Percentiles rank a stretch among this genome's conserved stretches.
These are phyloP conservation scores for Felis chaus DNA, from an alignment of 2,113 vertebrate species.

Conservation along the genomic window DNA sequence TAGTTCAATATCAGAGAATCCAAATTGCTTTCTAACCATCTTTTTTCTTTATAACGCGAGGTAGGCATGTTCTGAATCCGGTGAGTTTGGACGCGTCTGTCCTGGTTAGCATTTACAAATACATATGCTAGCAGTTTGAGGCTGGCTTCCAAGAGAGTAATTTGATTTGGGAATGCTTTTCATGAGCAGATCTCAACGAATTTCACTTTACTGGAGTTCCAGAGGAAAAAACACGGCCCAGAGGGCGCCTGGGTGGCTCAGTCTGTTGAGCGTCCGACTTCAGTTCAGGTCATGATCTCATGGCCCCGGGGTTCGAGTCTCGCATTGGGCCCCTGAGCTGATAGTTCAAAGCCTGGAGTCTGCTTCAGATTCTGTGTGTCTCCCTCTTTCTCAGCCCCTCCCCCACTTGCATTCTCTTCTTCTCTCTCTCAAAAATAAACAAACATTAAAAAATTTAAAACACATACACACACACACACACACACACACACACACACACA, in stretches of 20 bases:
- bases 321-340: too few species aligned
- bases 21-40: slow-evolving; percentile 41
- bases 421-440: too few species aligned
- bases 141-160: slow-evolving; percentile 58
- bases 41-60: slow-evolving; percentile 45
- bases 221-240: not conserved
- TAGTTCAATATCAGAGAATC: slow-evolving; percentile 34
- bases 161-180: slow-evolving; percentile 70
- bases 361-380: too few species aligned
- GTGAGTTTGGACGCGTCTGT: slow-evolving; percentile 22
- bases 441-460: not conserved
- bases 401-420: too few species aligned
- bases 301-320: too few species aligned
- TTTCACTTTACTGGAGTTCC: slow-evolving; percentile 57
- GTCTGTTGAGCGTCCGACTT: too few species aligned
- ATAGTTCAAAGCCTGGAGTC: too few species aligned
- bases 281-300: too few species aligned
- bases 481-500: too few species aligned
- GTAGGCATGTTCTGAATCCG: not conserved
- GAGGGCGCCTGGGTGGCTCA: too few species aligned
- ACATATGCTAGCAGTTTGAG: slow-evolving; percentile 60
- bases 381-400: too few species aligned
- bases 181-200: slow-evolving; percentile 65
- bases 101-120: slow-evolving; percentile 60
- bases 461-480: too few species aligned